Percentiles rank a stretch among this genome's conserved stretches.
phyloP scores from a whole-genome alignment of 2,888 invertebrate genomes.

The Isotomurus palustris region DNA sequence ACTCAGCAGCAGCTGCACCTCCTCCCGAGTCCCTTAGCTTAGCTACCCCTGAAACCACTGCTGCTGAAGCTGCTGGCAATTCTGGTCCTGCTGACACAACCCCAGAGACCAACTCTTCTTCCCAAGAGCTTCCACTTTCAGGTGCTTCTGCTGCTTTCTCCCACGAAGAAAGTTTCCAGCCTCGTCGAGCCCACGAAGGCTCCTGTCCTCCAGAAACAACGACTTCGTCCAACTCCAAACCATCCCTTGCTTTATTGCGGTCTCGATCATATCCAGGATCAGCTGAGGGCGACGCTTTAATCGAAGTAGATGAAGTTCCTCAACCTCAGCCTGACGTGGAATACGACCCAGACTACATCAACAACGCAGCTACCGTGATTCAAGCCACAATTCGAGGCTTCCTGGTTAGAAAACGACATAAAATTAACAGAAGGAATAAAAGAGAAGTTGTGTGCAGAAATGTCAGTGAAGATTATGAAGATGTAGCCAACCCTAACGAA shows the following conservation, averaged over 20 bases:
- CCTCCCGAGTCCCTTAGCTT: background rate
- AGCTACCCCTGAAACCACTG: background rate
- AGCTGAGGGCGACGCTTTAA: constrained; percentile 1
- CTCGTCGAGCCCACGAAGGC: background rate
- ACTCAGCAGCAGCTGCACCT: background rate
- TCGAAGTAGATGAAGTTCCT: constrained; percentile 1
- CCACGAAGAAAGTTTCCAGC: background rate
- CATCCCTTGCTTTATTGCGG: constrained; percentile 11
- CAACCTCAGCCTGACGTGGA: constrained; percentile 17
- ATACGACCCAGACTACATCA: constrained; percentile 32
- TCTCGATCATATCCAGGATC: constrained; percentile 31
- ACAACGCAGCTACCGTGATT: constrained; percentile 39
- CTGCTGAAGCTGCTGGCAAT: background rate
- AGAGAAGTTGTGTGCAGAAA: constrained; percentile 1
- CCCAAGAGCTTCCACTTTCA: too few relatives aligned
- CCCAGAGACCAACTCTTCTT: background rate
- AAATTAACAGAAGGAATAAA: constrained; percentile 10
- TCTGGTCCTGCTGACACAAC: background rate
- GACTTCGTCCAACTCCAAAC: background rate
- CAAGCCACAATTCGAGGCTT: constrained; percentile 38
- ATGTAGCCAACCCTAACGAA: constrained; percentile 1
- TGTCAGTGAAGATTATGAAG: constrained; percentile 3
- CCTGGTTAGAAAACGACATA: constrained; percentile 31
- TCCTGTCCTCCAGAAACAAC: background rate
- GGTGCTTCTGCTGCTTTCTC: background rate